Base-by-base conservation (phyloP, 2,797 vertebrate genomes). In the Taenioides sp. region DNA sequence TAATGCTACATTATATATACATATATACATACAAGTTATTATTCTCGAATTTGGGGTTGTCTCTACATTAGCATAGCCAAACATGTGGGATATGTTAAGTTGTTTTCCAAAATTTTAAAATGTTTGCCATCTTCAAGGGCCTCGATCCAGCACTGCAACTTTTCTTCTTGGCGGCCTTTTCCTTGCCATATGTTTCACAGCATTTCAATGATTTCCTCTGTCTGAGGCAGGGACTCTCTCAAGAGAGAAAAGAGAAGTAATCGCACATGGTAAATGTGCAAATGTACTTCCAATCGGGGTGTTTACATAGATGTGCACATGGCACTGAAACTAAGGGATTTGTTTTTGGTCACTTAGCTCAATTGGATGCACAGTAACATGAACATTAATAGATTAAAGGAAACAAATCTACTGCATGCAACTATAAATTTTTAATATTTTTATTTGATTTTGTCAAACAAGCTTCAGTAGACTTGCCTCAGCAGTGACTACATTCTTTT, bases 161-260 rank as follows among this genome's bases (percentile, higher is more conserved):
- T 31, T 9, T 31, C 27, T 60, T 31, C 9, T 61, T 61, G 59
- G 59, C 59, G 59, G 28, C 18, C 28, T 7, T 61, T 61, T 61
- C 17, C 59, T 61, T 61, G 28, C 59, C 59, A 61, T 61, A 61
- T 61, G 59, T 17, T 61, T 61, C 34, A 27, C 28, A 20, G 18
- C 59, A 34, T 61, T 61, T 61, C 59, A 61, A n/a, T 61, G n/a
- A 61, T 61, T 61, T 60, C 31, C 20, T 4, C 17, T 18, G 59
- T 31, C 16, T 61, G 17, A 34, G 28, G 28, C 59, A 61, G 28
- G 34, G 31, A n/a, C 17, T 61, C 17, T 61, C 57, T 59, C 23
- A 27, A 59, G 57, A 28, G 23, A 59, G 54, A 59, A 59, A 59
- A 28, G 57, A 59, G 16, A 28, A 28, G 25, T 59, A 57, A 10